A percentile compares a stretch with the other conserved stretches of the same genome.
Evolutionary conservation across 2,888 invertebrate species (phyloP).

Genomic region (Allophyes oxyacanthae): DNA sequence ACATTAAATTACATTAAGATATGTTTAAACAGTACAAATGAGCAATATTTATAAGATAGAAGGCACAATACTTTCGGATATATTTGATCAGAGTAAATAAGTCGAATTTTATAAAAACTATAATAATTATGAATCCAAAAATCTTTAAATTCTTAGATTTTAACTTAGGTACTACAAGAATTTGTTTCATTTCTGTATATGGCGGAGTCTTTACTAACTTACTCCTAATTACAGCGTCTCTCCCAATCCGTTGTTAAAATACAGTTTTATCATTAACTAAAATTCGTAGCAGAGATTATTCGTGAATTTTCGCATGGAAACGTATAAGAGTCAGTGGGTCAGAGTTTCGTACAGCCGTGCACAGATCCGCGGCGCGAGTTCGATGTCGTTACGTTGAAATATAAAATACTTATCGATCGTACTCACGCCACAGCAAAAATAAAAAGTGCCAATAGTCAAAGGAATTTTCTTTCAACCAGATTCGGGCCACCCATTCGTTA

Average conservation of each 20-base stretch:
- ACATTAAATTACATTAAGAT: slow-evolving; percentile 63
- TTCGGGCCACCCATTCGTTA: slow-evolving; percentile 85
- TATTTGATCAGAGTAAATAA: slow-evolving; percentile 63
- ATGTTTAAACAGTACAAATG: slow-evolving; percentile 70
- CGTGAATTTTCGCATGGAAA: slow-evolving; percentile 73
- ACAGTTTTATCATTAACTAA: slow-evolving; percentile 73
- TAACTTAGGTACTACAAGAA: slow-evolving; percentile 68
- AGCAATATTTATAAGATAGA: slow-evolving; percentile 73
- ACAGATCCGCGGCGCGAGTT: slow-evolving; percentile 63
- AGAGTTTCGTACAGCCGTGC: slow-evolving; percentile 88
- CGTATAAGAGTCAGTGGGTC: slow-evolving; percentile 73
- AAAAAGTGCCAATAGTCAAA: slow-evolving; percentile 82
- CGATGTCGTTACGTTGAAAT: slow-evolving; percentile 47
- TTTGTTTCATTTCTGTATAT: slow-evolving; percentile 77
- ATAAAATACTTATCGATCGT: slow-evolving; percentile 38
- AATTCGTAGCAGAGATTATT: slow-evolving; percentile 77
- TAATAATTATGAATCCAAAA: slow-evolving; percentile 51
- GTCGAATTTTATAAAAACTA: slow-evolving; percentile 64
- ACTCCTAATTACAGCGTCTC: slow-evolving; percentile 73
- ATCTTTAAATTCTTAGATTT: slow-evolving; percentile 57
- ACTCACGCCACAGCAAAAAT: slow-evolving; percentile 60
- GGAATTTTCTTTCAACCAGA: slow-evolving; percentile 80
- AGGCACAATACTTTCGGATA: slow-evolving; percentile 67
- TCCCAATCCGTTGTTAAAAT: slow-evolving; percentile 63
- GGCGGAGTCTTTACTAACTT: slow-evolving; percentile 82